A percentile compares a stretch with the other conserved stretches of the same genome.
Evolutionary conservation across 2,888 invertebrate species (phyloP).

Genomic region (Anthrax anthrax): DNA sequence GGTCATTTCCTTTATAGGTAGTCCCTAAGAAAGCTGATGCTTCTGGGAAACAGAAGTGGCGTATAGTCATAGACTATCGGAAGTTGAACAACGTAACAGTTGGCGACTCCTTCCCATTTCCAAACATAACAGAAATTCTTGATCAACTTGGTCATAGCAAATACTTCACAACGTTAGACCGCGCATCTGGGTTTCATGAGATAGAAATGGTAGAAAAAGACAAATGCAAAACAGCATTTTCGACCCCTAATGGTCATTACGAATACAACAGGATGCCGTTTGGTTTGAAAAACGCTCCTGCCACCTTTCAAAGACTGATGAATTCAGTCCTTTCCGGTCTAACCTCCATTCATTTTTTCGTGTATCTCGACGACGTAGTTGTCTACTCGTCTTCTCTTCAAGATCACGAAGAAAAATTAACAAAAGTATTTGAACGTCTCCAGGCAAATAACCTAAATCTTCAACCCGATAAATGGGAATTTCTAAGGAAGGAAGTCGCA

Average conservation of each 20-base stretch:
- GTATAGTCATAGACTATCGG: slow-evolving; percentile 5
- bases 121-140: neutral
- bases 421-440: slow-evolving; percentile 3
- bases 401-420: neutral
- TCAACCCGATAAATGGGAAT: slow-evolving; percentile 5
- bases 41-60: slow-evolving; percentile 4
- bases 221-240: slow-evolving; percentile 7
- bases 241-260: slow-evolving; percentile 3
- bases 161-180: too few relatives aligned
- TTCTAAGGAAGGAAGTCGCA: slow-evolving; percentile 1
- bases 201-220: neutral
- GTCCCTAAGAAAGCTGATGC: slow-evolving; percentile 4
- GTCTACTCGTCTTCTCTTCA: neutral
- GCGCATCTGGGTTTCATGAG: too few relatives aligned
- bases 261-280: slow-evolving; percentile 6
- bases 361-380: slow-evolving; percentile 4
- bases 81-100: neutral
- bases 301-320: neutral
- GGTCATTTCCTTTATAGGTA: slow-evolving; percentile 4
- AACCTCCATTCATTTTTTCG: neutral
- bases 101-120: neutral
- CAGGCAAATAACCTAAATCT: neutral
- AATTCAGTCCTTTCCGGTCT: slow-evolving; percentile 3
- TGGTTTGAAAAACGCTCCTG: neutral
- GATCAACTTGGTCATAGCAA: too few relatives aligned